phyloP scores from a whole-genome alignment of 2,113 vertebrate genomes.

The Phycodurus eques region DNA sequence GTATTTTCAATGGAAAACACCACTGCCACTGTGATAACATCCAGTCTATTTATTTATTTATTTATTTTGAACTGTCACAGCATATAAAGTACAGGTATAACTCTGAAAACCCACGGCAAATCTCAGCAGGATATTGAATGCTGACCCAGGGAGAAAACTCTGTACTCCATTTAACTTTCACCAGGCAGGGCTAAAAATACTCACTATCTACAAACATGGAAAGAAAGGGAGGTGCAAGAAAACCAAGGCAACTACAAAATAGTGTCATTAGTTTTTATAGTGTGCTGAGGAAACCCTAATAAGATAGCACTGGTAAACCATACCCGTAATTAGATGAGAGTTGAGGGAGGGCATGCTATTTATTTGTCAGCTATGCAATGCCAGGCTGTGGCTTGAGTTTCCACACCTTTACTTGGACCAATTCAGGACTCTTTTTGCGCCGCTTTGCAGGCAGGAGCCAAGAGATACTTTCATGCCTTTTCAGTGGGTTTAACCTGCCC shows the following conservation, averaged over 20 bases:
- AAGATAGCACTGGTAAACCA: slow-evolving; percentile 65
- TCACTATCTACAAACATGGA: slow-evolving; percentile 59
- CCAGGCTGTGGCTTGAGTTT: slow-evolving; percentile 49
- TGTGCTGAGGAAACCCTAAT: slow-evolving; percentile 64
- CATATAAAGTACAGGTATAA: slow-evolving; percentile 7
- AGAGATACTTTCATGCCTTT: slow-evolving; percentile 31
- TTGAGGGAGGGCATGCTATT: slow-evolving; percentile 58
- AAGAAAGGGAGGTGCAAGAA: slow-evolving; percentile 51
- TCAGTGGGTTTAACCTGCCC: slow-evolving; percentile 29
- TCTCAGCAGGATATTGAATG: slow-evolving; percentile 47
- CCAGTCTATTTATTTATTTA: slow-evolving; percentile 22
- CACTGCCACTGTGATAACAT: slow-evolving; percentile 7
- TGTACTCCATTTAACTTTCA: slow-evolving; percentile 49
- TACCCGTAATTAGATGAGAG: slow-evolving; percentile 64
- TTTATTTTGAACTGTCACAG: background rate
- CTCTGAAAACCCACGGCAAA: slow-evolving; percentile 15
- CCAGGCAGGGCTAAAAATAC: slow-evolving; percentile 60
- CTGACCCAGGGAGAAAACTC: slow-evolving; percentile 57
- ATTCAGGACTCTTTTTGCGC: slow-evolving; percentile 36
- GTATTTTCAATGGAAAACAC: slow-evolving; percentile 1
- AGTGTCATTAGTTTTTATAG: slow-evolving; percentile 70
- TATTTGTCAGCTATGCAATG: slow-evolving; percentile 58
- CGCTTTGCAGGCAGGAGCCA: slow-evolving; percentile 20
- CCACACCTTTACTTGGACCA: slow-evolving; percentile 49
- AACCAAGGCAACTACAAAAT: slow-evolving; percentile 58